phyloP scores from a whole-genome alignment of 2,797 vertebrate genomes.

The Garrulus glandarius region DNA sequence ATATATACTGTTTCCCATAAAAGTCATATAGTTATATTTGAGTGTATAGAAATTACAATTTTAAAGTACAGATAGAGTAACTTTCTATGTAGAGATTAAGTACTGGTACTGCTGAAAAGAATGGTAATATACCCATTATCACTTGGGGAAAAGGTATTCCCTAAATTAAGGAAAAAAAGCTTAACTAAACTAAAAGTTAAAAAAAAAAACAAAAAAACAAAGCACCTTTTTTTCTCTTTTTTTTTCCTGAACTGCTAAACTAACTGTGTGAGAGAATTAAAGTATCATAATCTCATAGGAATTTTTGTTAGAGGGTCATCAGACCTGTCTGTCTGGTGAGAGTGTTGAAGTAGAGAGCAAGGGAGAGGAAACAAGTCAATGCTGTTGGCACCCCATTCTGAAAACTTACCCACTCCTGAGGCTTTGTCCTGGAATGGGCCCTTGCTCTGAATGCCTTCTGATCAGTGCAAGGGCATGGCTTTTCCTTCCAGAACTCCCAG shows the following conservation, averaged over 20 bases:
- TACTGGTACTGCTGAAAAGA: neutral
- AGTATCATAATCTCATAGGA: neutral
- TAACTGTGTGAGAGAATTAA: neutral
- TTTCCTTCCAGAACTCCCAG: neutral
- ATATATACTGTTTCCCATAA: neutral
- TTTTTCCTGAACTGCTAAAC: neutral
- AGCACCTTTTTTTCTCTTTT: fast-evolving
- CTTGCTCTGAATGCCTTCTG: neutral
- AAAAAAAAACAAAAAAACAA: fast-evolving
- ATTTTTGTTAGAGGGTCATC: neutral
- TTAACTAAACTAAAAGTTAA: neutral
- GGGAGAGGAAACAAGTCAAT: neutral
- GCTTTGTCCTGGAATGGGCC: neutral
- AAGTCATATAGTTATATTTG: neutral
- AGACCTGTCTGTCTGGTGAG: neutral
- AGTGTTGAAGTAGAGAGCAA: neutral
- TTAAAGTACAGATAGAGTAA: neutral
- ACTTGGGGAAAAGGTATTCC: neutral
- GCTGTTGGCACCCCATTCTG: fast-evolving
- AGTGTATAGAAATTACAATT: neutral
- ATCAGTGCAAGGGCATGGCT: neutral
- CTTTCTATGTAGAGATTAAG: neutral
- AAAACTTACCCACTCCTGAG: neutral
- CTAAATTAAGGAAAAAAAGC: neutral
- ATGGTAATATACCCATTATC: neutral